phyloP scores from a whole-genome alignment of 2,113 vertebrate species.

The Circaetus gallicus region DNA sequence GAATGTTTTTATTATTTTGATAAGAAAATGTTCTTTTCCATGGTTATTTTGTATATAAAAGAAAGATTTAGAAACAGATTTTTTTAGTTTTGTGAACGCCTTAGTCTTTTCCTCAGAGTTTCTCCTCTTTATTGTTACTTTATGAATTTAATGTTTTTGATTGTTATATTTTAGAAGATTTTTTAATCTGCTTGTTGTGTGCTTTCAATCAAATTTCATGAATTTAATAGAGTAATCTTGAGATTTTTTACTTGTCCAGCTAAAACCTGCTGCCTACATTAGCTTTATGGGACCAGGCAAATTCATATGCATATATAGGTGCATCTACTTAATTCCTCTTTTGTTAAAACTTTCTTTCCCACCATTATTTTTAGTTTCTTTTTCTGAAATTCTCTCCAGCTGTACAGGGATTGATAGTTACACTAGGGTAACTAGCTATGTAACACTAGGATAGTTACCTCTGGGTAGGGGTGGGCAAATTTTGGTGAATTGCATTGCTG shows the following conservation, averaged over 20 bases:
- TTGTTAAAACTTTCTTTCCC: background rate
- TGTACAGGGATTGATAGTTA: background rate
- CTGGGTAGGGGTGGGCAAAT: background rate
- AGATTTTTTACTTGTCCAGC: background rate
- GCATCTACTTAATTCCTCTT: background rate
- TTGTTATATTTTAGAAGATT: background rate
- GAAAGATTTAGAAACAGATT: background rate
- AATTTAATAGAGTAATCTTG: background rate
- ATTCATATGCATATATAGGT: background rate
- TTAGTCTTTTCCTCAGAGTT: background rate
- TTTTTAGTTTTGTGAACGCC: background rate
- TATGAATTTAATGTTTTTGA: background rate
- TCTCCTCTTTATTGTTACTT: background rate
- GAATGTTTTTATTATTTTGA: background rate
- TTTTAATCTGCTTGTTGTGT: background rate
- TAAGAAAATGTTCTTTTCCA: background rate
- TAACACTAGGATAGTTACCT: background rate
- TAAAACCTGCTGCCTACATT: background rate
- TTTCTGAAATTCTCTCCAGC: background rate
- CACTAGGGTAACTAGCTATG: too few species aligned
- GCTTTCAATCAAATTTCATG: background rate
- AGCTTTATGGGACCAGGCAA: background rate
- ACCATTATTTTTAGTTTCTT: background rate
- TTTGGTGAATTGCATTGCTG: background rate
- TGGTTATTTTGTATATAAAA: background rate